Evolutionary conservation across 1,140 invertebrate genomes (phyloP).

Genomic region (Anthonomus grandis): DNA sequence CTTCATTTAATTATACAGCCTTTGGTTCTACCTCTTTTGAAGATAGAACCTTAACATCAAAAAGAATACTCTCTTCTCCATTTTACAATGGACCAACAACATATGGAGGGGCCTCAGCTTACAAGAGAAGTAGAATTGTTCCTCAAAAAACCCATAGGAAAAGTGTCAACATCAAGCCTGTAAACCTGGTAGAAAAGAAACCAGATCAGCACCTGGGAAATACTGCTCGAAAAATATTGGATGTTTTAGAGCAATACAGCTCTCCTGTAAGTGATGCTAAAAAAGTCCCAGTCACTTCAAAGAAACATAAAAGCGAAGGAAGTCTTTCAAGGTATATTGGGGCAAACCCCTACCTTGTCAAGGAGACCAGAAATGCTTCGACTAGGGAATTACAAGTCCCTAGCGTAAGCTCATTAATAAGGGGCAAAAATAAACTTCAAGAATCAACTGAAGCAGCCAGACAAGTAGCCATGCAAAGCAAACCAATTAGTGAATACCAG

Average conservation of each 20-base stretch:
- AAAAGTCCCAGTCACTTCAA: constrained; percentile 58
- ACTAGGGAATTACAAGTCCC: constrained; percentile 56
- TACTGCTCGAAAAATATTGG: constrained; percentile 66
- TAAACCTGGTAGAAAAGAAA: constrained; percentile 37
- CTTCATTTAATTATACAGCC: constrained; percentile 58
- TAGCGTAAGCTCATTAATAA: constrained; percentile 57
- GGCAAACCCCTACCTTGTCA: constrained; percentile 36
- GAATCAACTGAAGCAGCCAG: constrained; percentile 60
- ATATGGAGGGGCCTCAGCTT: constrained; percentile 73
- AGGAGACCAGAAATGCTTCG: constrained; percentile 34
- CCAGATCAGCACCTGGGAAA: constrained; percentile 47
- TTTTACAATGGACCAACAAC: constrained; percentile 79
- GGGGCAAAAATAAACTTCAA: constrained; percentile 59
- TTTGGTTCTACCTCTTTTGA: constrained; percentile 45
- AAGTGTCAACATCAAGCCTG: constrained; percentile 52
- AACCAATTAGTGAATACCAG: constrained; percentile 45
- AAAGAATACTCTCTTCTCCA: constrained; percentile 58
- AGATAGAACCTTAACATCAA: constrained; percentile 42
- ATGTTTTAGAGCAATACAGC: constrained; percentile 69
- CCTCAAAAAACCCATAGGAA: constrained; percentile 15
- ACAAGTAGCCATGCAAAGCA: constrained; percentile 57
- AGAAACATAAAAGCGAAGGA: constrained; percentile 20
- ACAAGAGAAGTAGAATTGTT: constrained; percentile 49
- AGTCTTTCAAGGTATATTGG: constrained; percentile 35
- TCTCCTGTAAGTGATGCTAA: constrained; percentile 69